Base-by-base conservation (phyloP, 2,797 vertebrate genomes). In the Anniella stebbinsi region DNA sequence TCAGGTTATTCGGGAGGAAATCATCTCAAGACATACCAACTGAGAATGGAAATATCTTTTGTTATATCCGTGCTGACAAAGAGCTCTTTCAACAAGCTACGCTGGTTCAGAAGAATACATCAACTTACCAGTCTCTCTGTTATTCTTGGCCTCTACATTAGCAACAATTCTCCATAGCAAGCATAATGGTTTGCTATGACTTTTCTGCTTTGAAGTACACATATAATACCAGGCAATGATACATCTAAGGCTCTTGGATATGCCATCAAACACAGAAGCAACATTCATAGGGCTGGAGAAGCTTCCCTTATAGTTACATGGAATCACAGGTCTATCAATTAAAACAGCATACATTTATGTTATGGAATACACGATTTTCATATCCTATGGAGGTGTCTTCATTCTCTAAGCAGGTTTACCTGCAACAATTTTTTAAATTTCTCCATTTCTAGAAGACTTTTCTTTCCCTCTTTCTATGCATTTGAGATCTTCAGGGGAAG, bases 331-430 rank as follows among this genome's bases (percentile, higher is more conserved):
- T n/a, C 48, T 48, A 57, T n/a, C 73, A 93, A 25, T 80, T 70
- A 90, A 0, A 17, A 6, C 60, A 69, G 69, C 78, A 33, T 2
- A 89, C 45, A 33, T 89, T 77, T 4, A 75, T 17, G 54, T 88
- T 69, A 48, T n/a, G 93, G 70, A 88, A 91, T 25, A 70, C 0
- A 70, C 13, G 21, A 28, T 89, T 90, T 90, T 91, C 69, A 87
- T 13, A 48, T 36, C 86, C 91, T 57, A 57, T 72, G n/a, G 77
- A 81, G 33, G 25, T 21, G 23, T 72, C 13, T 11, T 48, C 2
- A 54, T 36, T 12, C 33, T 45, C 66, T 80, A 38, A 38, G 33
- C n/a, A 67, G 1, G 45, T 30, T 25, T 51, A 18, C 33, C 12
- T 67, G 7, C 51, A 75, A 75, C n/a, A 2, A 57, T n/a, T 48